phyloP scores from a whole-genome alignment of 2,113 vertebrate genomes.

The Actenoides hombroni region DNA sequence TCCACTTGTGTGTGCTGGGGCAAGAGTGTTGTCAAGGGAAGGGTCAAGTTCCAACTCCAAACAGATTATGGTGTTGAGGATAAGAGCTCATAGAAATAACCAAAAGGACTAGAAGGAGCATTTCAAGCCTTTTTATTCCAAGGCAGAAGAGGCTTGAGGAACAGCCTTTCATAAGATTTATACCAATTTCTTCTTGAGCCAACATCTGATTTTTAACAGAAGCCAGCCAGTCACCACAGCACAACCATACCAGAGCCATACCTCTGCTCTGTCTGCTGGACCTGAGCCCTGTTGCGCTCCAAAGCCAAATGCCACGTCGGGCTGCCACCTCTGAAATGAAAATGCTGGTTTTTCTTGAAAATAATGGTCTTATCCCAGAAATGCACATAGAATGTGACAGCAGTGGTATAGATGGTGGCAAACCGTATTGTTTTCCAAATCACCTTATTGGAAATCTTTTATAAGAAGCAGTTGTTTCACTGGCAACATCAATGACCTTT shows the following conservation, averaged over 20 bases:
- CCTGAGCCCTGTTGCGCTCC: fast-evolving
- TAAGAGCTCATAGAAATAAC: not conserved
- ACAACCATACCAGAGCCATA: not conserved
- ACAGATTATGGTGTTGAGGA: not conserved
- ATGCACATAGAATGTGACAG: not conserved
- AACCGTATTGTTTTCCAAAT: not conserved
- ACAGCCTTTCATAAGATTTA: not conserved
- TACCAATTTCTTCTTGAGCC: not conserved
- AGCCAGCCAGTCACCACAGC: not conserved
- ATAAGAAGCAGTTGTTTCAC: not conserved
- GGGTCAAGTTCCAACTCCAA: not conserved
- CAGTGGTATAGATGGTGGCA: not conserved
- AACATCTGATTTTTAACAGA: not conserved
- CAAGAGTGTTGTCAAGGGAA: not conserved
- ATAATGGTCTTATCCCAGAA: not conserved
- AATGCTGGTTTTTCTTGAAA: not conserved
- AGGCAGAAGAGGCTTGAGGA: not conserved
- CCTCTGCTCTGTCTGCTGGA: slow-evolving; percentile 6
- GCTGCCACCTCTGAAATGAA: not conserved
- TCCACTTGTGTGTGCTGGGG: fast-evolving
- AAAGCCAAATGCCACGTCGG: not conserved
- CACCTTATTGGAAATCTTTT: not conserved
- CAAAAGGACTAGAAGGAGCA: not conserved
- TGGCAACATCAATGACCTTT: not conserved
- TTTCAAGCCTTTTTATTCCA: not conserved